Percentiles rank a stretch among this genome's conserved stretches.
These are phyloP conservation scores for Megaceryle torquata DNA, from an alignment of 2,113 vertebrate genomes.

Conservation along the genomic window DNA sequence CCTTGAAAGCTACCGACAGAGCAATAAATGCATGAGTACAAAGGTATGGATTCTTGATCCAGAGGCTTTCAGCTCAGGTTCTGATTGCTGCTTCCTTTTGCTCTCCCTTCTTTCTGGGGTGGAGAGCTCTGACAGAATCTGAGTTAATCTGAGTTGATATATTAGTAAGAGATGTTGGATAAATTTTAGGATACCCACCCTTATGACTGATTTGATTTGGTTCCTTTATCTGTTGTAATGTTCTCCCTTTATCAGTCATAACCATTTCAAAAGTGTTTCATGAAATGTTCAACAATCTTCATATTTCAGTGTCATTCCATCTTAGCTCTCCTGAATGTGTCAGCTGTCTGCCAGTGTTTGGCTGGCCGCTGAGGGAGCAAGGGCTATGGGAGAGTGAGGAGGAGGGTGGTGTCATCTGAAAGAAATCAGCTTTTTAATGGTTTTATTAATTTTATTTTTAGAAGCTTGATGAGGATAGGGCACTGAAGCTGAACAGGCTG, in stretches of 20 bases:
- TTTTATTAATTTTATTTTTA: conserved; percentile 20
- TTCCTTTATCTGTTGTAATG: neutral
- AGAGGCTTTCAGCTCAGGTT: neutral
- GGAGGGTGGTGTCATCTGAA: neutral
- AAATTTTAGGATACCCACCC: neutral
- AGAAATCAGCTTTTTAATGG: neutral
- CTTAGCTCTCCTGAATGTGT: neutral
- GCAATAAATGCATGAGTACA: neutral
- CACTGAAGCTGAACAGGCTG: neutral
- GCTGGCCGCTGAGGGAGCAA: neutral
- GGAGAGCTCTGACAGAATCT: neutral
- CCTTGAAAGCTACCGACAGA: neutral
- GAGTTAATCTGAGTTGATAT: neutral
- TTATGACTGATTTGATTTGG: neutral
- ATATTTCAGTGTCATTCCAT: neutral
- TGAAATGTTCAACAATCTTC: neutral
- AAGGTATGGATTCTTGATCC: neutral
- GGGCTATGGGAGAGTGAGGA: neutral
- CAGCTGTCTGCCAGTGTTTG: neutral
- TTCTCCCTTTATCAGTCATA: neutral
- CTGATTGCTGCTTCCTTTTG: neutral
- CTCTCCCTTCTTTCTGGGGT: neutral
- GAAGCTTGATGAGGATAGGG: neutral
- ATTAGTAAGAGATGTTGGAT: neutral
- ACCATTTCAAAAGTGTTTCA: neutral